Percentiles rank a stretch among this genome's conserved stretches.
phyloP scores from a whole-genome alignment of 53 echinoderm and acorn worm species.

The Actinopyga echinites region DNA sequence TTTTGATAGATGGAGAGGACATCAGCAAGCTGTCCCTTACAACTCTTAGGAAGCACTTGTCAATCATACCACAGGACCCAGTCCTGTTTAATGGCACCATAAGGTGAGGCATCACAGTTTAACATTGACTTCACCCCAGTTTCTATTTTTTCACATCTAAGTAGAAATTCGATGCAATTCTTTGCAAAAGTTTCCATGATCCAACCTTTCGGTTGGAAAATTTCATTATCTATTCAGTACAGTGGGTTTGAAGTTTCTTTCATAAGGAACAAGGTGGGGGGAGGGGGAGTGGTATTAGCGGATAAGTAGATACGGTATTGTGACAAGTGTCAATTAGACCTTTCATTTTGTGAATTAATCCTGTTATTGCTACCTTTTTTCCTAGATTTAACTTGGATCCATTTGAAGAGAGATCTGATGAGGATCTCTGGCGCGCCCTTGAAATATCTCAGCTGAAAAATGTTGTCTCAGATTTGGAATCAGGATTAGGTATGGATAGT shows the following conservation, averaged over 20 bases:
- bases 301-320: no score
- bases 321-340: not conserved
- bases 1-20: constrained; percentile 85
- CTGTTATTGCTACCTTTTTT: not conserved
- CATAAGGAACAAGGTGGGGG: no score
- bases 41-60: constrained; percentile 73
- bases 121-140: no score
- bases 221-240: not conserved
- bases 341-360: not conserved
- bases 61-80: constrained; percentile 92
- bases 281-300: no score
- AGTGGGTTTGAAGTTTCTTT: no score
- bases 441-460: constrained; percentile 81
- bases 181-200: no score
- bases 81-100: constrained; percentile 79
- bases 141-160: no score
- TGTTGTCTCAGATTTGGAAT: constrained; percentile 65
- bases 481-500: constrained; percentile 63
- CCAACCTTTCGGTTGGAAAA: not conserved
- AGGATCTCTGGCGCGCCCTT: constrained; percentile 75
- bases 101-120: constrained; percentile 41
- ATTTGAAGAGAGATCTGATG: constrained; percentile 50
- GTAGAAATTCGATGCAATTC: no score
- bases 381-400: constrained; percentile 78
- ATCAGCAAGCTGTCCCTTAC: constrained; percentile 73